Percentiles rank a stretch among this genome's conserved stretches.
Conservation (phyloP, 2,888 invertebrate species). For the Abscondita cerata region DNA sequence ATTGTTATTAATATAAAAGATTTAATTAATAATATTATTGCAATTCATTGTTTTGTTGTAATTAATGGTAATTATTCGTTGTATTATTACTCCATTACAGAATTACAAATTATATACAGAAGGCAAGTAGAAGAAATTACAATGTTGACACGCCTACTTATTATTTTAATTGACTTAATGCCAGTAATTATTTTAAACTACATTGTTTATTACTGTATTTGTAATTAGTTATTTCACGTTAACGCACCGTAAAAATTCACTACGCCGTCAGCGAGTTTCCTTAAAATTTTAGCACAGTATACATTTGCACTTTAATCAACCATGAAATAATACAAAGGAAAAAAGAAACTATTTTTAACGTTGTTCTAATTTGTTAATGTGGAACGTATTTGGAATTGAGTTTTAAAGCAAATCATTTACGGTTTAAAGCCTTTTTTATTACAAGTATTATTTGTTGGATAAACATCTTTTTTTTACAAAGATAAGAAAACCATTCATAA, state of each 20-base stretch:
- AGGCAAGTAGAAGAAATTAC: slow-evolving; percentile 31
- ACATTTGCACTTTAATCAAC: too few species aligned
- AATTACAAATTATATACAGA: slow-evolving; percentile 26
- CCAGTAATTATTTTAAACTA: slow-evolving; percentile 37
- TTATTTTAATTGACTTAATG: slow-evolving; percentile 47
- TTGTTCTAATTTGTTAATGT: too few species aligned
- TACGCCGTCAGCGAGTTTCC: too few species aligned
- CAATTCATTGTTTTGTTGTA: slow-evolving; percentile 12
- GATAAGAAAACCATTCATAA: too few species aligned
- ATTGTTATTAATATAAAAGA: neutral
- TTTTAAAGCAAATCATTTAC: too few species aligned
- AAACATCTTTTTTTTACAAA: too few species aligned
- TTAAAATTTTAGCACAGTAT: too few species aligned
- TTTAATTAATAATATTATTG: slow-evolving; percentile 13
- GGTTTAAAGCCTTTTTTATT: too few species aligned
- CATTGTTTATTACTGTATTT: slow-evolving; percentile 29
- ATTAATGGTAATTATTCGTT: slow-evolving; percentile 29
- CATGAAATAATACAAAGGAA: too few species aligned
- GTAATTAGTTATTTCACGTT: slow-evolving; percentile 31
- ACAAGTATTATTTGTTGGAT: too few species aligned
- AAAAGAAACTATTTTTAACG: too few species aligned
- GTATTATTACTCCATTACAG: slow-evolving; percentile 43
- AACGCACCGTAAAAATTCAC: slow-evolving; percentile 24
- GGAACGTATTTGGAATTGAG: too few species aligned
- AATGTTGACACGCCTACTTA: slow-evolving; percentile 43